Evolutionary conservation across 2,888 invertebrate species (phyloP).

Genomic region (Cyrtodaria siliqua): DNA sequence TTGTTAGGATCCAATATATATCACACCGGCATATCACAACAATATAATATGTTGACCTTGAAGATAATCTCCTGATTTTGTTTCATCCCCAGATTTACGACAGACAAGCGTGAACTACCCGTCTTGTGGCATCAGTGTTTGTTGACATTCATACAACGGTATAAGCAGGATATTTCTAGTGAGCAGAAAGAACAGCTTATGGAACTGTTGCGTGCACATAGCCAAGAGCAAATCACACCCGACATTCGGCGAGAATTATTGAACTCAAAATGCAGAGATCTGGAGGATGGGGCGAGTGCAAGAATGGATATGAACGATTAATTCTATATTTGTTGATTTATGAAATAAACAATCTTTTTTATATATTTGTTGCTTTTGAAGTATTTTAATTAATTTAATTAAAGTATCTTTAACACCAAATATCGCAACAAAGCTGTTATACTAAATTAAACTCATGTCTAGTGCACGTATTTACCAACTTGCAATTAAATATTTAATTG

Average conservation of each 20-base stretch:
- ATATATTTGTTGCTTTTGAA: no score
- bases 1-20: no score
- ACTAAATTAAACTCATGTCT: no score
- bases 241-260: slow-evolving; percentile 96
- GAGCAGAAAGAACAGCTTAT: slow-evolving; percentile 96
- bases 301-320: slow-evolving; percentile 1
- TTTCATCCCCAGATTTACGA: slow-evolving; percentile 90
- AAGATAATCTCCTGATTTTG: neutral
- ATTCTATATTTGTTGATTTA: no score
- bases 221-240: slow-evolving; percentile 89
- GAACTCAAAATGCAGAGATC: slow-evolving; percentile 92
- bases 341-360: no score
- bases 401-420: no score
- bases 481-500: no score
- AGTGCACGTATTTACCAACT: no score
- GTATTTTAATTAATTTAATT: no score
- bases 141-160: slow-evolving; percentile 96
- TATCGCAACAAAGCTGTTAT: no score
- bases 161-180: slow-evolving; percentile 96
- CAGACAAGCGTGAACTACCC: slow-evolving; percentile 94
- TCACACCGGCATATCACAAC: no score
- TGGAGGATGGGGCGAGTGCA: slow-evolving; percentile 48
- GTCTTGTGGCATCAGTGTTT: slow-evolving; percentile 99
- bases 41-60: neutral
- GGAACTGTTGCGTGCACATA: slow-evolving; percentile 91